Evolutionary conservation across 2,113 vertebrate genomes (phyloP).

Genomic region (Mugil cephalus): DNA sequence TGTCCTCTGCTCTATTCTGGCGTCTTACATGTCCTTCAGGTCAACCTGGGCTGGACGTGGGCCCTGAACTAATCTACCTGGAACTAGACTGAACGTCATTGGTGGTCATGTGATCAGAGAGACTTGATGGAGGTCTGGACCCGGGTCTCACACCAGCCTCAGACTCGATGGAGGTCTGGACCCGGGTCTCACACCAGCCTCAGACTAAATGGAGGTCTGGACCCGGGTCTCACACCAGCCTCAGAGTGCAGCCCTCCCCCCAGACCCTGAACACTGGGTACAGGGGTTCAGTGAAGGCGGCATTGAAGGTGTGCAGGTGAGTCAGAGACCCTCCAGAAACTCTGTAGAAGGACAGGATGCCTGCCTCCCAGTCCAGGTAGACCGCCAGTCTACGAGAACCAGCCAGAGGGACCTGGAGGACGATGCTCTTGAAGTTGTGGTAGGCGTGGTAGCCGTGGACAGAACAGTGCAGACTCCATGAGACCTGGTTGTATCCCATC

Average conservation of each 20-base stretch:
- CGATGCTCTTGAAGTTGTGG: slow-evolving; percentile 7
- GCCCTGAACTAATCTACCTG: too few relatives aligned
- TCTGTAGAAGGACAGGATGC: slow-evolving; percentile 42
- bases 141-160: too few relatives aligned
- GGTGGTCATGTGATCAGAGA: too few relatives aligned
- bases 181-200: too few relatives aligned
- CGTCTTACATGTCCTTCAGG: too few relatives aligned
- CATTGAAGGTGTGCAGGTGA: slow-evolving; percentile 33
- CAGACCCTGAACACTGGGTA: slow-evolving; percentile 18
- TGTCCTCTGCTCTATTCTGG: too few relatives aligned
- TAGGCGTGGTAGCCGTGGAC: slow-evolving; percentile 2
- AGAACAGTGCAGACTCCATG: slow-evolving; percentile 36
- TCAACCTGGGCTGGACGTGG: too few relatives aligned
- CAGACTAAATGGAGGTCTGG: too few relatives aligned
- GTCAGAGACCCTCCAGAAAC: slow-evolving; percentile 13
- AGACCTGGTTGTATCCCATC: slow-evolving; percentile 22
- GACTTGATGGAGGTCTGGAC: too few relatives aligned
- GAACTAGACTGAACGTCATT: too few relatives aligned
- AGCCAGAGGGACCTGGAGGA: neutral
- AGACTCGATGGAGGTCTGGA: too few relatives aligned
- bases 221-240: too few relatives aligned
- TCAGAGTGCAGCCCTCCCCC: neutral
- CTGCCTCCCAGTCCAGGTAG: slow-evolving; percentile 27
- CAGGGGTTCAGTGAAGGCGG: slow-evolving; percentile 10
- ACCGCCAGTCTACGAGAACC: neutral